Evolutionary conservation across 2,888 invertebrate species (phyloP), one percentile per base, ranked within the genome.

Genomic region (Eupithecia insigniata): DNA sequence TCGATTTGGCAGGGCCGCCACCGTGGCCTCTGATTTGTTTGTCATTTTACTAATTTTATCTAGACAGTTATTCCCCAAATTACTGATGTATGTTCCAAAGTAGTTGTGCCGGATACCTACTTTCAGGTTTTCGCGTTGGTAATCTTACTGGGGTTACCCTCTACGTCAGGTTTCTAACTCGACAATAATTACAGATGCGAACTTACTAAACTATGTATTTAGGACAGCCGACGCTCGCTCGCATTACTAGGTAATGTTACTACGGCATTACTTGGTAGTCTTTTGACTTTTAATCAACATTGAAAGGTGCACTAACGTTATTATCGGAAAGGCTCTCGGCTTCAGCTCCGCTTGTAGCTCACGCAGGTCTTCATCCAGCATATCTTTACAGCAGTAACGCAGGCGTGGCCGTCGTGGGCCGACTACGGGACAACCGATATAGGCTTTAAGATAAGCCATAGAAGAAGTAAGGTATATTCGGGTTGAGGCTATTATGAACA

Each of bases 161-260:
- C 26, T 26, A 26, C 55, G 26, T 14, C 69, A 64, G 32, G 39
- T 32, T 65, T 71, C 51, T 62, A 62, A 30, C 66, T 69, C 66
- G 28, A 64, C 67, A 67, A 62, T 67, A 72, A 72, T 69, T 69
- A 72, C 55, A 62, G 62, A 22, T 36, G 62, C 51, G 62, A 69
- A 69, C 55, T 34, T 14, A 36, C 68, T 69, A 51, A 72, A 72
- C 72, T 69, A 66, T n/a, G n/a, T n/a, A n/a, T 66, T 72, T 72
- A 72, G 39, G 69, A 36, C 69, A 55, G 61, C 14, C 39, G 46
- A 22, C 28, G 60, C 46, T 26, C 51, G 66, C 66, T 66, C 62
- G 36, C 55, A 58, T 30, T 55, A 43, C 72, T 62, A 66, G 46
- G 60, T 16, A 51, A n/a, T n/a, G n/a, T n/a, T n/a, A n/a, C n/a